A percentile compares a stretch with the other conserved stretches of the same genome.
Conservation (phyloP, 2,888 invertebrate species). For the Phyllotreta cruciferae region DNA sequence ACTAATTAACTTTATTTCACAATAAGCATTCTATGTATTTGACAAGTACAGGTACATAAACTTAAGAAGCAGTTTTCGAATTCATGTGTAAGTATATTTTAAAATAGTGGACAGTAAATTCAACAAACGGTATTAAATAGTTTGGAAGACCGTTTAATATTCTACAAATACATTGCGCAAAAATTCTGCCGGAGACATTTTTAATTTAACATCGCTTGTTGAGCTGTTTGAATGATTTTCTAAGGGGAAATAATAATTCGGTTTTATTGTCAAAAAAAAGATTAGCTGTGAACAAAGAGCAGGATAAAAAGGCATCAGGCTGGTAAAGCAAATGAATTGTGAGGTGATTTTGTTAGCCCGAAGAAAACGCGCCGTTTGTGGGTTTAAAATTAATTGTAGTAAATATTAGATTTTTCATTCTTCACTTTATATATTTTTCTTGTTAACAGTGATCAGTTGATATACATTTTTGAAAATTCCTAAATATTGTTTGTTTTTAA, state of each 20-base stretch:
- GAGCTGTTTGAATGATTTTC: constrained; percentile 22
- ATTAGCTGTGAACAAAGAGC: no score
- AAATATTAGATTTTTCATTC: no score
- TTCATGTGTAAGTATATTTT: neutral
- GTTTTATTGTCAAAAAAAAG: neutral
- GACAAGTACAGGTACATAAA: constrained; percentile 5
- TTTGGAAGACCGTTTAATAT: constrained; percentile 55
- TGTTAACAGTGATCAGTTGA: constrained; percentile 47
- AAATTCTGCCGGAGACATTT: constrained; percentile 41
- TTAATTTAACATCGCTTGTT: constrained; percentile 45
- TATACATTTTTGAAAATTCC: constrained; percentile 3
- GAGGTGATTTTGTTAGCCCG: no score
- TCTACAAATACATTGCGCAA: constrained; percentile 47
- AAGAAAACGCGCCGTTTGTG: no score
- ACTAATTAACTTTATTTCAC: constrained; percentile 1
- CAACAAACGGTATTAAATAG: constrained; percentile 50
- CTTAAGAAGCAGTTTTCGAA: constrained; percentile 16
- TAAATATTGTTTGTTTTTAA: constrained; percentile 6
- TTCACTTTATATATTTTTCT: constrained; percentile 16
- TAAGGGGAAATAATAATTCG: neutral
- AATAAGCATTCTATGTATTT: constrained; percentile 1
- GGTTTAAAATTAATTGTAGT: no score
- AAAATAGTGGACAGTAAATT: constrained; percentile 25
- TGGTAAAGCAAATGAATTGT: no score
- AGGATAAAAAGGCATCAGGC: no score